Evolutionary conservation across 2,888 invertebrate genomes (phyloP).

Genomic region (Lucinisca nassula): DNA sequence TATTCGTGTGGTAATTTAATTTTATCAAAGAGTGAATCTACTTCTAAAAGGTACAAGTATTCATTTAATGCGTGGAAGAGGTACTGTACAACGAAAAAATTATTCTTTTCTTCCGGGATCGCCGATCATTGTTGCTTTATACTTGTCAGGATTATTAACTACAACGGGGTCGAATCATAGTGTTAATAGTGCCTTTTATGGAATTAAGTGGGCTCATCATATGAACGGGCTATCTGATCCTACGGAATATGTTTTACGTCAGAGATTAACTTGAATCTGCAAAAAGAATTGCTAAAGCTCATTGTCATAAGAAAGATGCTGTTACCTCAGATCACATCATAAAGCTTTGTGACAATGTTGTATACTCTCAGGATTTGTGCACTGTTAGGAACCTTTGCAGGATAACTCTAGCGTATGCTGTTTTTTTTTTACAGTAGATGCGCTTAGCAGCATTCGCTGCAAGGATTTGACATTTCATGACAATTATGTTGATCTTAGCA

Average conservation of each 20-base stretch:
- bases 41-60: background rate
- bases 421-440: slow-evolving; percentile 27
- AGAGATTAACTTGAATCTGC: background rate
- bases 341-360: slow-evolving; percentile 18
- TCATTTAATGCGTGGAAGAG: background rate
- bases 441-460: slow-evolving; percentile 12
- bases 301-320: slow-evolving; percentile 21
- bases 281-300: background rate
- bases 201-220: background rate
- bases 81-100: background rate
- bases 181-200: background rate
- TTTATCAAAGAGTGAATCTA: background rate
- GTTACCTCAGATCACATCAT: slow-evolving; percentile 3
- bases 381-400: slow-evolving; percentile 14
- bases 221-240: background rate
- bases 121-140: background rate
- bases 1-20: background rate
- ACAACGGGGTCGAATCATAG: background rate
- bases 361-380: background rate
- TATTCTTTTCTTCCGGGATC: background rate
- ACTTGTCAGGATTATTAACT: background rate
- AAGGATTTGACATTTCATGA: background rate
- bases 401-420: slow-evolving; percentile 11
- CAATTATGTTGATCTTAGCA: background rate
- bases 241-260: background rate